Conservation (phyloP, 2,797 vertebrate genomes). For the Morelia viridis region DNA sequence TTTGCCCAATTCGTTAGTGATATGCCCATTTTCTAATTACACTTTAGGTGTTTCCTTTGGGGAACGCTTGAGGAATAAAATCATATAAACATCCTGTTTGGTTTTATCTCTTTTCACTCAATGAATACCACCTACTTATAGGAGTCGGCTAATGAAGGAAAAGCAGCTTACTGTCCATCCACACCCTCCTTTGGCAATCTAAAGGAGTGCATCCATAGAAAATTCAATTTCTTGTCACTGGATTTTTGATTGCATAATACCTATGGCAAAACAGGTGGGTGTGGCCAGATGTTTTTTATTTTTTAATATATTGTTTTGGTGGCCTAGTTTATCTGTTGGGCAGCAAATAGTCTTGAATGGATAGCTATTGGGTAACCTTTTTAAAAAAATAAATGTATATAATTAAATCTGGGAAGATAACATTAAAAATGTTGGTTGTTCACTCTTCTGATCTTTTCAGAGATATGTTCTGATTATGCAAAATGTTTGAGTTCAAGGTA, state of each 20-base stretch:
- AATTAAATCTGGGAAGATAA: neutral
- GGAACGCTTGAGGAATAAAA: neutral
- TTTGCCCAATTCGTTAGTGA: neutral
- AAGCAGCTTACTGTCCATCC: neutral
- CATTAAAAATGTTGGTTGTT: neutral
- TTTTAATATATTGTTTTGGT: neutral
- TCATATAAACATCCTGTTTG: neutral
- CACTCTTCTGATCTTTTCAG: neutral
- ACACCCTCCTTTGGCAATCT: neutral
- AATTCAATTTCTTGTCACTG: neutral
- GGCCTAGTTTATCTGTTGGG: neutral
- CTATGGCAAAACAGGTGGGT: neutral
- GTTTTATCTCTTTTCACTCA: neutral
- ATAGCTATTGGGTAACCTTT: neutral
- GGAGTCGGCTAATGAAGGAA: neutral
- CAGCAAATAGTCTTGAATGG: neutral
- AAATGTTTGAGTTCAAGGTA: neutral
- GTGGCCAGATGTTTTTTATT: neutral
- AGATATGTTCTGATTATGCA: neutral
- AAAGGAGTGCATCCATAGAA: neutral
- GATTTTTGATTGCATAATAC: neutral
- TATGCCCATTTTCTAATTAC: neutral
- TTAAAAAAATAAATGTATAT: neutral
- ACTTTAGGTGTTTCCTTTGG: neutral
- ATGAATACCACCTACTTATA: neutral